Percentiles rank a stretch among this genome's conserved stretches.
These are phyloP conservation scores for Chydorus sphaericus DNA, from an alignment of 2,888 invertebrate species.

Conservation along the genomic window DNA sequence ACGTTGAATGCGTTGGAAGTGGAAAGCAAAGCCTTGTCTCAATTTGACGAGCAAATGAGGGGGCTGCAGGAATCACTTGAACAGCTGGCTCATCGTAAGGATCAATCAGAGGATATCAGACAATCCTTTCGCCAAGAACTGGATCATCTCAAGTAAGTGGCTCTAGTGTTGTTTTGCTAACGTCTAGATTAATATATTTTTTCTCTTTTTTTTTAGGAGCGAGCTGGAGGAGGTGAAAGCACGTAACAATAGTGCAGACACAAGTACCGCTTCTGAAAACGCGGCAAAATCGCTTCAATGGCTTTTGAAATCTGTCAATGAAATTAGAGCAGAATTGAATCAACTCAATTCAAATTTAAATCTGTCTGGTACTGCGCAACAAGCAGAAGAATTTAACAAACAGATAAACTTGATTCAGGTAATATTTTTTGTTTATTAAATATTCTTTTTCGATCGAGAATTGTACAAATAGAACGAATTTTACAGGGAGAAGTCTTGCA, in stretches of 20 bases:
- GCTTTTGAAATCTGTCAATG: neutral
- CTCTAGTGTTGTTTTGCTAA: neutral
- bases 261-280: neutral
- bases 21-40: neutral
- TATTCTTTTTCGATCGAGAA: neutral
- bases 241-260: no score
- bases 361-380: neutral
- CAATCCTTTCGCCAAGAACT: neutral
- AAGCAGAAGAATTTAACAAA: neutral
- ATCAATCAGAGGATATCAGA: neutral
- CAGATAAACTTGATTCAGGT: neutral
- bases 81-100: neutral
- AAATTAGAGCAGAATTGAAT: neutral
- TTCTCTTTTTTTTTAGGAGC: neutral
- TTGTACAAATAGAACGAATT: neutral
- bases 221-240: neutral
- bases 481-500: neutral
- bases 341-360: neutral
- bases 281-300: neutral
- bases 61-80: neutral
- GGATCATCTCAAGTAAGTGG: neutral
- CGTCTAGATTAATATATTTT: neutral
- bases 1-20: neutral
- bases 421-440: neutral
- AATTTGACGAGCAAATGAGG: neutral